Evolutionary conservation across 2,113 vertebrate species (phyloP), one percentile per base, ranked within the genome.

Genomic region (Chitala chitala): DNA sequence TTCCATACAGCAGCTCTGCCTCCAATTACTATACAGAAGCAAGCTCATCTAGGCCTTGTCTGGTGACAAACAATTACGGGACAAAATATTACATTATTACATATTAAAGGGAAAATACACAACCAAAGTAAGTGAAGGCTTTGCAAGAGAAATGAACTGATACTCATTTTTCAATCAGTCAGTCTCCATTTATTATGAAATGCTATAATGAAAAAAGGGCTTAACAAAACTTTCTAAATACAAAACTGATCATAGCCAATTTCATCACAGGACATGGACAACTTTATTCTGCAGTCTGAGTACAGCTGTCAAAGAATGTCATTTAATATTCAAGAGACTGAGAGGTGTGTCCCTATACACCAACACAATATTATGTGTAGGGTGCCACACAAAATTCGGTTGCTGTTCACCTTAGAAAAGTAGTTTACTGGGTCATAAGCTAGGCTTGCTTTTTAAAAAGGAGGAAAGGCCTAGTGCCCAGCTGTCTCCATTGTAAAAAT

Each of bases 161-260:
- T n/a, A n/a, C 15, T 46, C 53, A 61, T 42, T 17, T 22, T 42
- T 56, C 71, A 24, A n/a, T 72, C 71, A 59, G 33, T 53, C 50
- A 53, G 50, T 71, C n/a, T 42, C 55, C 54, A 59, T 72, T 72
- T 73, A 73, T 48, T 42, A 4, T 69, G 46, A 36, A 36, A 63
- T 50, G 44, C 26, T 44, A 72, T 8, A 13, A 72, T 31, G 58
- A 59, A 48, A 38, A 63, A 63, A 51, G 31, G 10, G 15, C 17
- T 6, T 22, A 73, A 31, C n/a, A 64, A 64, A 63, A 50, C 42
- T n/a, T 42, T 63, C 63, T 63, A 63, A 63, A 59, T 33, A 61
- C 55, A 72, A 68, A 64, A 64, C 48, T 17, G 29, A 73, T 31
- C 6, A 61, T 20, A 64, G 40, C 6, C 12, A 29, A 59, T 61